phyloP scores from a whole-genome alignment of 2,113 vertebrate species.

The Labrus mixtus region DNA sequence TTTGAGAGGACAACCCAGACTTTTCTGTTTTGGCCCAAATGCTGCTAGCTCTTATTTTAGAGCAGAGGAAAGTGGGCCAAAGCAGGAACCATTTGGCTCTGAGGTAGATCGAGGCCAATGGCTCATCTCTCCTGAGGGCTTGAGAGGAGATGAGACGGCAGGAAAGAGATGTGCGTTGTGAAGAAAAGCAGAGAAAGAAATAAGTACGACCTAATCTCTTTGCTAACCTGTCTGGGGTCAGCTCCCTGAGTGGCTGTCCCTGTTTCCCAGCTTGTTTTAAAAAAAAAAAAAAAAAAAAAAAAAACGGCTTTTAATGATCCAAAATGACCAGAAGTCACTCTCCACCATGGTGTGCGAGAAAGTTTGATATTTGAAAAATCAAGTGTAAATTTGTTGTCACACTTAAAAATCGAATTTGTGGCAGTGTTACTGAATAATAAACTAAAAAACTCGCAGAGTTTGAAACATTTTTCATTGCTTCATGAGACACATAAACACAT shows the following conservation, averaged over 20 bases:
- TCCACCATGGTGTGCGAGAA: neutral
- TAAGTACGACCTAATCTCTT: constrained; percentile 28
- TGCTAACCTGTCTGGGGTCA: constrained; percentile 51
- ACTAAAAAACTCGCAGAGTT: neutral
- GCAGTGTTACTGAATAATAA: no score
- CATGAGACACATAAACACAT: neutral
- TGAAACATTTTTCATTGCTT: constrained; percentile 5
- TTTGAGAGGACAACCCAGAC: constrained; percentile 7
- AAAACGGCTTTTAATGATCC: constrained; percentile 32
- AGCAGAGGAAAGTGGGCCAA: constrained; percentile 75
- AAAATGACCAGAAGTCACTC: neutral
- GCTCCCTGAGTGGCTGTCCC: constrained; percentile 48
- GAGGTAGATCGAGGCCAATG: constrained; percentile 71
- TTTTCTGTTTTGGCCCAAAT: constrained; percentile 29
- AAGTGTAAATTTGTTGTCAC: no score
- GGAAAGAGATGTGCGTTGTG: constrained; percentile 23
- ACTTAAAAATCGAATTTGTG: no score
- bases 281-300: constrained; percentile 1
- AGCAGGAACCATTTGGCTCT: constrained; percentile 39
- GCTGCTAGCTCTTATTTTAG: constrained; percentile 70
- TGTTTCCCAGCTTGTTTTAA: constrained; percentile 19
- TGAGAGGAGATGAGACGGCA: constrained; percentile 25
- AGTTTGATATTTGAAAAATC: no score
- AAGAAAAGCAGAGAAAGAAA: constrained; percentile 17
- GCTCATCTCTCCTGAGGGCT: constrained; percentile 51